Evolutionary conservation across 2,113 vertebrate species (phyloP).

Genomic region (Nestor notabilis): DNA sequence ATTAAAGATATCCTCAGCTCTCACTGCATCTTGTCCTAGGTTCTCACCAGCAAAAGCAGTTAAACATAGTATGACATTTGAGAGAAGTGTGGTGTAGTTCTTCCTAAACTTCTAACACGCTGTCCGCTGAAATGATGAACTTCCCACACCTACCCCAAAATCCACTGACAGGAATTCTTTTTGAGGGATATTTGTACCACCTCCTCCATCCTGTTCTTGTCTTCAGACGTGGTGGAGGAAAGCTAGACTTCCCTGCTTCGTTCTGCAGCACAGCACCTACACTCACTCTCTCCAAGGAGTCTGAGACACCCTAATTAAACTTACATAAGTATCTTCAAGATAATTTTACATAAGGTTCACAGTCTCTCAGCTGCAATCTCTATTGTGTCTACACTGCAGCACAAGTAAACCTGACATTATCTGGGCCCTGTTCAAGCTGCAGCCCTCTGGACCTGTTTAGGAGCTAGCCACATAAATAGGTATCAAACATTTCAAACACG

Average conservation of each 20-base stretch:
- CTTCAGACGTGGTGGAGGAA: neutral
- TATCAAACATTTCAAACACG: neutral
- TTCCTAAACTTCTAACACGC: neutral
- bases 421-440: neutral
- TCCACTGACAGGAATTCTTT: neutral
- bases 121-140: neutral
- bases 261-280: neutral
- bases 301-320: neutral
- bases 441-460: neutral
- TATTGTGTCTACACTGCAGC: neutral
- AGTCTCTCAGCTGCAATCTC: neutral
- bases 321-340: neutral
- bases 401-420: neutral
- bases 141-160: slow-evolving; percentile 28
- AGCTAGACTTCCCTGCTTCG: neutral
- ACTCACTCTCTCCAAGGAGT: neutral
- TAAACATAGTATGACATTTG: neutral
- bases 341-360: neutral
- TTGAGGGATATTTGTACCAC: slow-evolving; percentile 8
- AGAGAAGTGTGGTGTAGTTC: neutral
- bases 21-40: neutral
- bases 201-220: slow-evolving; percentile 20
- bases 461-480: neutral
- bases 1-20: neutral
- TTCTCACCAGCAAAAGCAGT: neutral